Evolutionary conservation across 2,797 vertebrate genomes (phyloP).

Genomic region (Bradypus variegatus): DNA sequence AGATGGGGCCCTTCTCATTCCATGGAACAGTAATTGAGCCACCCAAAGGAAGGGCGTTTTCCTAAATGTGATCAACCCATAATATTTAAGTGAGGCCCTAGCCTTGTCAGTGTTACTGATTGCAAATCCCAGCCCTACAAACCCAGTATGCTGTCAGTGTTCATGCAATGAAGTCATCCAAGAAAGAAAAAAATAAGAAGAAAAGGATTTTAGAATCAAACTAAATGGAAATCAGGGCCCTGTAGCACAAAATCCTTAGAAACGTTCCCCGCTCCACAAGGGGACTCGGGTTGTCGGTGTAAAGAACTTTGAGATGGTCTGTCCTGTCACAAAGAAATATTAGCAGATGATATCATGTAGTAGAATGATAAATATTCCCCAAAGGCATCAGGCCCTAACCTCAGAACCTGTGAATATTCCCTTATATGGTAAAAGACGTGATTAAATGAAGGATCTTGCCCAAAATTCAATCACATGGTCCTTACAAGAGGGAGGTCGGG

Average conservation of each 20-base stretch:
- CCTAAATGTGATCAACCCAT: not conserved
- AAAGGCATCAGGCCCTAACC: not conserved
- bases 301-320: not conserved
- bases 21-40: accelerated
- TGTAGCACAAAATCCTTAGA: not conserved
- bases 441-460: not conserved
- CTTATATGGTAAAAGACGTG: not conserved
- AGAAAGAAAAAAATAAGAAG: not conserved
- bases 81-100: accelerated
- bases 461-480: not conserved
- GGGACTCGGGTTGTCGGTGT: not conserved
- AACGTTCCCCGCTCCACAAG: not conserved
- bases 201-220: not conserved
- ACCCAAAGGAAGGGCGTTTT: not conserved
- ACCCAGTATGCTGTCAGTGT: not conserved
- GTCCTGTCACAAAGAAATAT: not conserved
- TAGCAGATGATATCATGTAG: not conserved
- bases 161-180: not conserved
- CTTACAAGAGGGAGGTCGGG: not conserved
- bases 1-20: not conserved
- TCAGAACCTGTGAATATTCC: not conserved
- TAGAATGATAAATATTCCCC: not conserved
- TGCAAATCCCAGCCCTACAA: not conserved
- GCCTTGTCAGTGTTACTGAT: not conserved
- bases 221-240: too few species aligned